phyloP scores from a whole-genome alignment of 2,797 vertebrate genomes.

The Enteromius radiatus region DNA sequence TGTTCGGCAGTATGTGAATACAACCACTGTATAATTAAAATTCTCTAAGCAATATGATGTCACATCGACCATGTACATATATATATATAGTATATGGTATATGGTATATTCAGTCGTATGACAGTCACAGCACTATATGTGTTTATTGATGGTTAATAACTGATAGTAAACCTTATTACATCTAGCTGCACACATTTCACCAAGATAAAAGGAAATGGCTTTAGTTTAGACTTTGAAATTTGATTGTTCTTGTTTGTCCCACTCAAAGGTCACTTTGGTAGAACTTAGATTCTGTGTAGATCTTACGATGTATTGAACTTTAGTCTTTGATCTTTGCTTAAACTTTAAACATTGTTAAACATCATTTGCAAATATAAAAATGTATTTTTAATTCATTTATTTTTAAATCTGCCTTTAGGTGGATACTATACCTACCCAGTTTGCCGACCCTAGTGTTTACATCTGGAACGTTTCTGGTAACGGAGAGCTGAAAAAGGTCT shows the following conservation, averaged over 20 bases:
- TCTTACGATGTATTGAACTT: constrained; percentile 18
- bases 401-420: constrained; percentile 74
- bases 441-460: constrained; percentile 88
- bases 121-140: too few species aligned
- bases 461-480: constrained; percentile 90
- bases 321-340: constrained; percentile 17
- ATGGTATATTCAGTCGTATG: too few species aligned
- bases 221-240: constrained; percentile 9
- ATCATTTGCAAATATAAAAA: background rate
- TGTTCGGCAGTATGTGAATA: background rate
- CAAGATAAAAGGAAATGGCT: background rate
- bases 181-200: background rate
- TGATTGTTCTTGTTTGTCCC: constrained; percentile 35
- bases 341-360: background rate
- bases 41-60: background rate
- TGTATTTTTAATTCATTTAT: background rate
- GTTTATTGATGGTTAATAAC: too few species aligned
- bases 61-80: background rate
- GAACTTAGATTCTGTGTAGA: constrained; percentile 27
- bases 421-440: constrained; percentile 87
- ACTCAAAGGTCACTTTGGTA: constrained; percentile 49
- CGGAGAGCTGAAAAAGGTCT: constrained; percentile 84
- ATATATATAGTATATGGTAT: too few species aligned
- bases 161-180: background rate
- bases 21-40: background rate